Evolutionary conservation across 2,888 invertebrate genomes (phyloP), one percentile per base, ranked within the genome.

Genomic region (Poecilus cupreus): DNA sequence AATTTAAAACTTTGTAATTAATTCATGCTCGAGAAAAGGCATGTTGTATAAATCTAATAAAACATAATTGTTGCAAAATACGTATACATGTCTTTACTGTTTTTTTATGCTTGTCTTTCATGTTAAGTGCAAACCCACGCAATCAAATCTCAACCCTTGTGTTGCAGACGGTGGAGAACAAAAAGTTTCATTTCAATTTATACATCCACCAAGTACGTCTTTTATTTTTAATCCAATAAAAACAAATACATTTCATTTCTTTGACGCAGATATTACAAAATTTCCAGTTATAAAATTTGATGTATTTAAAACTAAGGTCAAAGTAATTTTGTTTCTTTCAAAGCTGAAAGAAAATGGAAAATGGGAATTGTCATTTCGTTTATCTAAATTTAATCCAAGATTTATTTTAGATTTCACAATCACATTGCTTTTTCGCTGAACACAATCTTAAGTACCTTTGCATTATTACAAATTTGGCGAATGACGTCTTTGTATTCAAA

Each of bases 381-480:
- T 60, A 26, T 60, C 60, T 60, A 60, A 60, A 60, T 60, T 60
- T 60, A 60, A 60, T 60, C n/a, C 26, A n/a, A 60, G 60, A 60
- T 60, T 60, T 60, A 60, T 13, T 60, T 60, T 60, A 13, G 26
- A 60, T 60, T 60, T 26, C 26, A 11, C 26, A 60, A 26, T 60
- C 60, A 60, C 26, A 60, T 60, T n/a, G 22, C 20, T 8, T 24
- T n/a, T 24, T 46, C n/a, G 13, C n/a, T 13, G n/a, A 16, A 46
- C 54, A 10, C 22, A 22, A 18, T 20, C 54, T 1, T 10, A 22
- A 18, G 11, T 22, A 54, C 54, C 20, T 54, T 20, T 22, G 54
- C 20, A 51, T 8, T 5, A 10, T 5, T 6, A 32, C 8, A 32
- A 26, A 8, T 8, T 32, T 32, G n/a, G n/a, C n/a, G n/a, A n/a